phyloP scores from a whole-genome alignment of 2,113 vertebrate species.

The Prunella himalayana region DNA sequence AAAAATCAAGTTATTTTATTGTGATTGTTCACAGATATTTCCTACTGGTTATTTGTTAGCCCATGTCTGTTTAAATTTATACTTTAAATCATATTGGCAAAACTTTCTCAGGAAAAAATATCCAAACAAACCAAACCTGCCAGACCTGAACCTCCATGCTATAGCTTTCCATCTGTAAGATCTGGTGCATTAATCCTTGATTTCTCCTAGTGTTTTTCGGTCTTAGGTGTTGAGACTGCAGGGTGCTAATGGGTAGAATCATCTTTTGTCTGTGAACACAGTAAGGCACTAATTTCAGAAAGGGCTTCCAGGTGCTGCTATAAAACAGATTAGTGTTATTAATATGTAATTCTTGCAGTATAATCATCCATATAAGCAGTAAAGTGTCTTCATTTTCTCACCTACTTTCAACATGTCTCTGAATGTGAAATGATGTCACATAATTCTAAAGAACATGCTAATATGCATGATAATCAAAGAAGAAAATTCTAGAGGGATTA shows the following conservation, averaged over 20 bases:
- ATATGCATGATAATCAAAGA: neutral
- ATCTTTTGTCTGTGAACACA: neutral
- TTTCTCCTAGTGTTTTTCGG: neutral
- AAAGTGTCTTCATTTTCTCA: neutral
- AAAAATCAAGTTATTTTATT: neutral
- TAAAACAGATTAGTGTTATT: neutral
- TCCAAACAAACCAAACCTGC: neutral
- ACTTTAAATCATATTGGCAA: fast-evolving
- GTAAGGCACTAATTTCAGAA: neutral
- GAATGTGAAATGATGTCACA: neutral
- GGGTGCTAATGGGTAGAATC: neutral
- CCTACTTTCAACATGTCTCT: neutral
- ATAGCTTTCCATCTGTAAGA: neutral
- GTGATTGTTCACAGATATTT: neutral
- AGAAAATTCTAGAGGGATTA: neutral
- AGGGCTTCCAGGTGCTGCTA: neutral
- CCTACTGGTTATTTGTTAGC: neutral
- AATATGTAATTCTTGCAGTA: neutral
- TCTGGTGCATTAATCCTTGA: neutral
- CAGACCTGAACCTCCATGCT: neutral
- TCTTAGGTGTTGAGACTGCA: neutral
- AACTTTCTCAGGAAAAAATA: neutral
- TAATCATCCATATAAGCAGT: neutral
- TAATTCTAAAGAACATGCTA: neutral
- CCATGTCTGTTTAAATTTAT: neutral